Percentiles rank a stretch among this genome's conserved stretches.
These are phyloP conservation scores for Holocentrus rufus DNA, from an alignment of 2,797 vertebrate species.

Conservation along the genomic window DNA sequence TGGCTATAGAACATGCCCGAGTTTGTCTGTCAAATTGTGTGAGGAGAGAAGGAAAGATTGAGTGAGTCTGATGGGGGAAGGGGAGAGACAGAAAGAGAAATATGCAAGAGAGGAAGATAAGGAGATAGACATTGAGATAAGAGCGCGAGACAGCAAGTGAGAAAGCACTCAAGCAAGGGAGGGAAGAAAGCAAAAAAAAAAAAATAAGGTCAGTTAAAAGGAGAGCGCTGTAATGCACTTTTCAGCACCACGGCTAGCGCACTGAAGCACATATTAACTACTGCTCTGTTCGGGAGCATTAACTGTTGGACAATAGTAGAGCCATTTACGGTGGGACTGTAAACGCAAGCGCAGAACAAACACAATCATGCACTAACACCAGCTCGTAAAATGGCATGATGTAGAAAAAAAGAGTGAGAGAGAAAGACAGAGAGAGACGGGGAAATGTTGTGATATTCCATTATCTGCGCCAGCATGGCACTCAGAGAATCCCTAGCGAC, in stretches of 20 bases:
- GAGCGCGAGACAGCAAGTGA: background rate
- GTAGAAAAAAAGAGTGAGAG: no score
- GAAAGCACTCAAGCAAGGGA: no score
- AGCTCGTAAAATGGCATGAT: background rate
- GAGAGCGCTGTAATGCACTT: no score
- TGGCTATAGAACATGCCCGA: slow-evolving; percentile 23
- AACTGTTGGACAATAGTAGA: background rate
- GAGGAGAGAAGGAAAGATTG: slow-evolving; percentile 2
- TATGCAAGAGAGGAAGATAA: no score
- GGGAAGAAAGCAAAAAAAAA: background rate
- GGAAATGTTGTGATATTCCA: background rate
- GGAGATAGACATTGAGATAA: no score
- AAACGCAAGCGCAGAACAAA: background rate
- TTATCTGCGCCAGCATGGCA: no score
- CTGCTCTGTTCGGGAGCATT: background rate
- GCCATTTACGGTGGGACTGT: background rate
- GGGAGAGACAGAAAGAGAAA: background rate
- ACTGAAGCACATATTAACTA: background rate
- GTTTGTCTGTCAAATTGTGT: slow-evolving; percentile 33
- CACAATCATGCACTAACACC: background rate
- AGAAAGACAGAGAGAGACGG: background rate
- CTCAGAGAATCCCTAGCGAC: background rate
- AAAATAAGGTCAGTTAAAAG: background rate
- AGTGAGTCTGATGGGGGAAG: background rate
- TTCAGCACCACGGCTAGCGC: background rate